A percentile compares a stretch with the other conserved stretches of the same genome.
Conservation (phyloP, 2,113 vertebrate genomes). For the Struthidea cinerea region DNA sequence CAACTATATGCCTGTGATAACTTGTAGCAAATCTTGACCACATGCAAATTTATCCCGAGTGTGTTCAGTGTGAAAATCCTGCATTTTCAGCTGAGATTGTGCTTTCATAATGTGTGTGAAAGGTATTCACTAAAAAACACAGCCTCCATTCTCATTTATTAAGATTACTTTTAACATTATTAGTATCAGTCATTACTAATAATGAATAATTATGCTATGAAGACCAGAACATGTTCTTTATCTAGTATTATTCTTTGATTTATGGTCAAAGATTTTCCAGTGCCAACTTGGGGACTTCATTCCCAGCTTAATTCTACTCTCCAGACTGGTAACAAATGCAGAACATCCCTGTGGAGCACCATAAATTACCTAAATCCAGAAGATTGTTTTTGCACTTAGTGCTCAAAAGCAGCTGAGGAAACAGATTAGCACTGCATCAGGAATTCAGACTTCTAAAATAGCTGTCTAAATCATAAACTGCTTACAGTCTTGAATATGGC, state of each 20-base stretch:
- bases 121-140: background rate
- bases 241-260: background rate
- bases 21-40: background rate
- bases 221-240: background rate
- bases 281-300: background rate
- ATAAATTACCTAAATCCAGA: background rate
- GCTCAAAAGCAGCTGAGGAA: background rate
- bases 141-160: background rate
- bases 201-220: background rate
- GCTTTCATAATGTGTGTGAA: background rate
- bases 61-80: background rate
- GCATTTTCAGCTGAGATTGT: background rate
- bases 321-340: background rate
- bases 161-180: background rate
- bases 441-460: background rate
- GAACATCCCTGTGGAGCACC: background rate
- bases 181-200: background rate
- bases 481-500: background rate
- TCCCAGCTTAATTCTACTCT: background rate
- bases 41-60: background rate
- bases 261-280: background rate
- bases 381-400: background rate
- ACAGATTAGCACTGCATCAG: background rate
- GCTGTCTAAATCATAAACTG: background rate
- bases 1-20: background rate